Evolutionary conservation across 2,888 invertebrate genomes (phyloP).

Genomic region (Aphodius sticticus): DNA sequence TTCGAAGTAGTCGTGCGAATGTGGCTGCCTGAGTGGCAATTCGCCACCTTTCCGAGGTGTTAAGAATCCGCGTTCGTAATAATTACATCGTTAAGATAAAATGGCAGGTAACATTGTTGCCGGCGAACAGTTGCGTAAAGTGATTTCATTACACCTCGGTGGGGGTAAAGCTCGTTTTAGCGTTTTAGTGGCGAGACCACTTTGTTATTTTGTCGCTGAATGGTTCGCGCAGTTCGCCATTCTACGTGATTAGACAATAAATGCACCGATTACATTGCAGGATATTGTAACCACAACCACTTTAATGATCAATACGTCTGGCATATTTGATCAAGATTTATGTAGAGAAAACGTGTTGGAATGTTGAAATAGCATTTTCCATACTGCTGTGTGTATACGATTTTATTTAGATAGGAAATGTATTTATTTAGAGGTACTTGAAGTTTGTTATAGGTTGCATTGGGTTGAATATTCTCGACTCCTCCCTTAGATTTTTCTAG

Average conservation of each 20-base stretch:
- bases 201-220: neutral
- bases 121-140: neutral
- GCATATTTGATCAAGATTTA: neutral
- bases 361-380: neutral
- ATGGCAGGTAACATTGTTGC: neutral
- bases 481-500: too few species aligned
- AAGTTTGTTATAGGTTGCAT: too few species aligned
- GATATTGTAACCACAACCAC: neutral
- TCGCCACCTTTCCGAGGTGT: neutral
- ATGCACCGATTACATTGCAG: slow-evolving; percentile 4
- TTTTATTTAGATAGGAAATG: too few species aligned
- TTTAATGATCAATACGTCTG: neutral
- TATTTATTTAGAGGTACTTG: too few species aligned
- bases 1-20: neutral
- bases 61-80: neutral
- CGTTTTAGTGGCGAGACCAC: slow-evolving; percentile 4
- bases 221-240: neutral
- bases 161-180: neutral
- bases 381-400: too few species aligned
- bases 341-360: neutral
- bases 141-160: neutral
- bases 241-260: neutral
- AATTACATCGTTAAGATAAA: neutral
- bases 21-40: neutral
- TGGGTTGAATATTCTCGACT: too few species aligned